A percentile compares a stretch with the other conserved stretches of the same genome.
phyloP scores from a whole-genome alignment of 2,888 invertebrate genomes.

The Macaria notata region DNA sequence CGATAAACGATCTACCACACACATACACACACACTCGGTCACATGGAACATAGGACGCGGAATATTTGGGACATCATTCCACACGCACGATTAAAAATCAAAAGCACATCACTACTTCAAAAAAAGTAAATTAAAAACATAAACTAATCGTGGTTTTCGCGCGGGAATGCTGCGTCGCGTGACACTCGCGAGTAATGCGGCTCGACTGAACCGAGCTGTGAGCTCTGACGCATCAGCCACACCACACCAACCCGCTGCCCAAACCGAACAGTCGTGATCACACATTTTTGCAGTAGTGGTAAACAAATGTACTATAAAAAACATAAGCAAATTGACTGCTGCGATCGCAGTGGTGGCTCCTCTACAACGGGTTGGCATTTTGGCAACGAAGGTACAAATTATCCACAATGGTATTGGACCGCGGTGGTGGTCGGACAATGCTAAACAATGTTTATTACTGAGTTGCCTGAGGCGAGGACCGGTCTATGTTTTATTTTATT shows the following conservation, averaged over 20 bases:
- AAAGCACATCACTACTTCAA: constrained; percentile 36
- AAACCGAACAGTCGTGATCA: constrained; percentile 29
- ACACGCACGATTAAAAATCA: constrained; percentile 34
- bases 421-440: constrained; percentile 40
- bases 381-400: constrained; percentile 55
- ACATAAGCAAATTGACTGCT: neutral
- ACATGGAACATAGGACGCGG: constrained; percentile 39
- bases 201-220: constrained; percentile 48
- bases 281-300: neutral
- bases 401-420: constrained; percentile 46
- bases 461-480: constrained; percentile 42
- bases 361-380: neutral
- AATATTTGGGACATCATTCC: constrained; percentile 45
- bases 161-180: constrained; percentile 42
- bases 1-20: constrained; percentile 42
- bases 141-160: constrained; percentile 38
- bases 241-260: constrained; percentile 43
- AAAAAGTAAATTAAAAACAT: constrained; percentile 20
- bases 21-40: constrained; percentile 38
- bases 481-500: neutral
- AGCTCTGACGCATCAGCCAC: constrained; percentile 61
- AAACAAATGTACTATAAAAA: neutral
- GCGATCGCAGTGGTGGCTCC: neutral
- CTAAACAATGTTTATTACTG: constrained; percentile 65
- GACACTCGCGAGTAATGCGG: constrained; percentile 56